Evolutionary conservation across 2,888 invertebrate species (phyloP).

Genomic region (Lasioglossum malachurum): DNA sequence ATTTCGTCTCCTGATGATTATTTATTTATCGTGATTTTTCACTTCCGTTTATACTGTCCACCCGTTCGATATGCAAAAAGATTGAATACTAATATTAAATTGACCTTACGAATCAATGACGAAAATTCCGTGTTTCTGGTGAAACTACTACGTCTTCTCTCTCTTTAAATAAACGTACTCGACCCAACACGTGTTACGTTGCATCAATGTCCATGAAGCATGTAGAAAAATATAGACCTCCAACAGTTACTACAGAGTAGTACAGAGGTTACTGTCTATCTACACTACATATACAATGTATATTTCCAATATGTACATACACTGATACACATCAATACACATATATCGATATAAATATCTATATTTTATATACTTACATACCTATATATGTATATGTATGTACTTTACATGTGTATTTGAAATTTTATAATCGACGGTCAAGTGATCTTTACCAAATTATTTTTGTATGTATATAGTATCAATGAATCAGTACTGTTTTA

Average conservation of each 20-base stretch:
- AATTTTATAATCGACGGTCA: background rate
- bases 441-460: background rate
- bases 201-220: slow-evolving; percentile 64
- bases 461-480: background rate
- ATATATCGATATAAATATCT: background rate
- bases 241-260: background rate
- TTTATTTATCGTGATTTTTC: slow-evolving; percentile 47
- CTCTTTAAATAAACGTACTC: slow-evolving; percentile 77
- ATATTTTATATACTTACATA: background rate
- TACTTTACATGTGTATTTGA: background rate
- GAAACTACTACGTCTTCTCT: slow-evolving; percentile 74
- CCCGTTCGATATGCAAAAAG: slow-evolving; percentile 28
- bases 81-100: slow-evolving; percentile 62
- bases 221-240: slow-evolving; percentile 50
- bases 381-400: background rate
- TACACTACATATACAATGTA: too few species aligned
- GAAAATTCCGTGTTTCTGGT: slow-evolving; percentile 72
- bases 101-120: slow-evolving; percentile 74
- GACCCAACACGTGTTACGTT: slow-evolving; percentile 81
- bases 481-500: background rate
- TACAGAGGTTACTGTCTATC: background rate
- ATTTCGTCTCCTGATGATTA: slow-evolving; percentile 43
- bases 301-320: too few species aligned
- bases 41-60: slow-evolving; percentile 23
- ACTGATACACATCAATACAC: too few species aligned